Evolutionary conservation across 1,140 invertebrate species (phyloP).

Genomic region (Doryteuthis pealeii): DNA sequence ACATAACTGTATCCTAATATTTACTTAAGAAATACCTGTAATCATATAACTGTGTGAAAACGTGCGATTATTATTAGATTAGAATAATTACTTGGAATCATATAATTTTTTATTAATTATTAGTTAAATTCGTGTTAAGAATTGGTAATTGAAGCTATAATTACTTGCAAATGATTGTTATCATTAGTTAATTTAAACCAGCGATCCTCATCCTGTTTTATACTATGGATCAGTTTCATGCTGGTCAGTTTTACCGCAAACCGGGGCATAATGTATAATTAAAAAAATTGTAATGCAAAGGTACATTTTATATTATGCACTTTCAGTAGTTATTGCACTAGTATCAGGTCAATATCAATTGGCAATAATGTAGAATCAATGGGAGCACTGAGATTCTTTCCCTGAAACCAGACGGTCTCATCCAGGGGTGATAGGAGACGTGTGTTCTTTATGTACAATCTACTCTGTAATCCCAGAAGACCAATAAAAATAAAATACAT

Average conservation of each 20-base stretch:
- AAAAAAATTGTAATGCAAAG: not conserved
- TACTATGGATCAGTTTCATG: not conserved
- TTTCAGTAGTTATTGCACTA: not conserved
- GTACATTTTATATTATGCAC: not conserved
- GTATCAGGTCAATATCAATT: not conserved
- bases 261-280: not conserved
- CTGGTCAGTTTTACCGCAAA: not conserved
- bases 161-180: too few species aligned
- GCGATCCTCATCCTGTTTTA: not conserved
- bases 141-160: too few species aligned
- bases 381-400: not conserved
- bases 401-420: not conserved
- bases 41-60: too few species aligned
- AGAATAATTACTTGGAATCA: too few species aligned
- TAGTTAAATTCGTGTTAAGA: too few species aligned
- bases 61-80: too few species aligned
- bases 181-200: not conserved
- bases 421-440: not conserved
- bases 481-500: too few species aligned
- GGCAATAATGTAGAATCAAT: not conserved
- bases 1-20: too few species aligned
- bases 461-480: not conserved
- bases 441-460: not conserved
- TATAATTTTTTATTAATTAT: too few species aligned
- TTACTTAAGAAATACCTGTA: too few species aligned